Base-by-base conservation (phyloP, 2,888 invertebrate species). In the Chirona hameri region DNA sequence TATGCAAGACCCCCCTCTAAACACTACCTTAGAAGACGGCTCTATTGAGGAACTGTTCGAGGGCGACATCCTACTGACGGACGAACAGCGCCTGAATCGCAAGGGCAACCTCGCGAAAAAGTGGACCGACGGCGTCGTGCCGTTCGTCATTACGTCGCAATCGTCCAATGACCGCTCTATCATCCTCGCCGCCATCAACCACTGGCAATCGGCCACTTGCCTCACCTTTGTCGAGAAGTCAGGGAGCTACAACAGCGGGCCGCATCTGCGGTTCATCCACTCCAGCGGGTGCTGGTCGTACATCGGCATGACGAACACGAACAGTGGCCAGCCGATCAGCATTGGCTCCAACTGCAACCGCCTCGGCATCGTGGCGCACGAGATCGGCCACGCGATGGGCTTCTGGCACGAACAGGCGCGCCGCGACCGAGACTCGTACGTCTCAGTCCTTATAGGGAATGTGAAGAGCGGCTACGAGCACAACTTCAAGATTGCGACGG, bases 361-460 rank as follows among this genome's bases (percentile, higher is more conserved):
- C 18, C 60, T 60, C 18, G 60, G 60, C 2, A 24, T 9, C 7
- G 60, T 60, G 60, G 24, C 60, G 60, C 95, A 95, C 87, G 94
- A 95, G 87, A 88, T 94, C 65, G 92, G 94, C 91, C 95, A 94
- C 86, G 92, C 93, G 0, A 89, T 94, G 24, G 94, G 95, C 18
- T 92, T 94, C 83, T 94, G 93, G 88, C 94, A 95, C 87, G 94
- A 95, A 86, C 94, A 95, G 86, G 93, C 92, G 0, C 88, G 94
- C 83, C 91, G 92, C 79, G 94, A 94, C 88, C 89, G 94, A 83
- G 93, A 93, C 86, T 89, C 90, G 83, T 92, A 90, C 86, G 92
- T 95, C 1, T 92, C 91, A 86, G 91, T 94, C 24, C 24, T 60
- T 2, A 18, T 2, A 24, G 60, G 24, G 24, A 60, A 60, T 18